Evolutionary conservation across 2,797 vertebrate genomes (phyloP), one percentile per base, ranked within the genome.

Genomic region (Basileuterus tristriatus): DNA sequence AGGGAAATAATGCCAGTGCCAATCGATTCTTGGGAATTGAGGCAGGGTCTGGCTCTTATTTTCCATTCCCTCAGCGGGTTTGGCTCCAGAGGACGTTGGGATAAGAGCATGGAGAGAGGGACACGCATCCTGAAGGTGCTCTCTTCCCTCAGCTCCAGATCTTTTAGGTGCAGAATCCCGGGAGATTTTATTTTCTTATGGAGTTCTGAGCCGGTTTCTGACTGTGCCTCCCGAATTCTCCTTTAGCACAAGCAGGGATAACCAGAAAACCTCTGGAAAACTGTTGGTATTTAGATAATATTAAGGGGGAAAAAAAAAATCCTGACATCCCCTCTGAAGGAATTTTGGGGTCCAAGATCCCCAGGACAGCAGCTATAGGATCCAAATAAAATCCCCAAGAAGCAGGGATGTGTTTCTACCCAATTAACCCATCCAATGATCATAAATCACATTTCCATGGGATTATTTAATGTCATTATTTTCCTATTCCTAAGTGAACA

Each of bases 21-120:
- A 47, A 87, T 77, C 8, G 3, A 93, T 94, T 56, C 44, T 6
- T 59, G 82, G 90, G 47, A 59, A 62, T 50, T 27, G 75, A 80
- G 85, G 82, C 72, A 46, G 63, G 75, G 68, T 50, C 59, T 84
- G 64, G 71, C 60, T 96, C 76, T 44, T 83, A 39, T 92, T 89
- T 94, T 74, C 56, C 68, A 6, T 80, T 74, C 46, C 30, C 77
- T 94, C 87, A 71, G 79, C 75, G 49, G 16, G n/a, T 87, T 83
- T 70, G 68, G 24, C 20, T 81, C 64, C 64, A 69, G 59, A 37
- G 18, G 46, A 67, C 34, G 16, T 15, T 18, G 32, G 22, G 58
- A 50, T 21, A 55, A 65, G 8, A 63, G 27, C 68, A 27, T 20
- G 7, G 52, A 26, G 43, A 3, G 23, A 70, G 56, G 39, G 26